A percentile compares a stretch with the other conserved stretches of the same genome.
phyloP scores from a whole-genome alignment of 2,797 vertebrate species.

The Anabas testudineus region DNA sequence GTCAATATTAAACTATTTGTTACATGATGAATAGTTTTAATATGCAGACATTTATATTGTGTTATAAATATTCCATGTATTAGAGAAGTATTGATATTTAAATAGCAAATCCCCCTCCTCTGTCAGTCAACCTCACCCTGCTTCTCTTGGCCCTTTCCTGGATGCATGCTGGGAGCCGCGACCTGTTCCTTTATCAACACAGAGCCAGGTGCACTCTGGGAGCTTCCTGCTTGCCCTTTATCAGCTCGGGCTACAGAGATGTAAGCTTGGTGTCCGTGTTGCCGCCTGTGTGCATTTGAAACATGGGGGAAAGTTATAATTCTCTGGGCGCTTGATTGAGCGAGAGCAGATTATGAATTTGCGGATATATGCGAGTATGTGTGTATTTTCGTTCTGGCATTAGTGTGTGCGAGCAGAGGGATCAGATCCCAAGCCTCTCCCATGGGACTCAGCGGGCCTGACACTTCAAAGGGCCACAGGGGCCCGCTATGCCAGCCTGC shows the following conservation, averaged over 20 bases:
- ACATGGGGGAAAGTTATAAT: slow-evolving; percentile 48
- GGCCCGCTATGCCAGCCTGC: slow-evolving; percentile 62
- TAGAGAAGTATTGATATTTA: not conserved
- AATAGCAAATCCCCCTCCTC: not conserved
- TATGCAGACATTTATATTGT: not conserved
- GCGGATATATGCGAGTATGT: slow-evolving; percentile 42
- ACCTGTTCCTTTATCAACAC: slow-evolving; percentile 84
- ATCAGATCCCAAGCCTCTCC: slow-evolving; percentile 74
- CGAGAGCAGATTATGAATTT: slow-evolving; percentile 43
- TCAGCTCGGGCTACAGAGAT: slow-evolving; percentile 66
- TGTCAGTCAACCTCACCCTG: slow-evolving; percentile 48
- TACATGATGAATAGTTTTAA: not conserved
- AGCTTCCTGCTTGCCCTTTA: slow-evolving; percentile 82
- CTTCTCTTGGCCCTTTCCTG: slow-evolving; percentile 56
- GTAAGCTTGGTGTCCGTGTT: slow-evolving; percentile 37
- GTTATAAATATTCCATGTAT: not conserved
- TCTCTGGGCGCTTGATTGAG: slow-evolving; percentile 50
- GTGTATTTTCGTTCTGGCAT: slow-evolving; percentile 56
- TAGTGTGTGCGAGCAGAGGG: slow-evolving; percentile 57
- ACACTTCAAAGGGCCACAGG: slow-evolving; percentile 80
- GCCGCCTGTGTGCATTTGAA: slow-evolving; percentile 35
- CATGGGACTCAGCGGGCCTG: slow-evolving; percentile 66
- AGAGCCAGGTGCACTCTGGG: slow-evolving; percentile 84
- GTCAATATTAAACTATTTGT: not conserved
- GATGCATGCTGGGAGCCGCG: slow-evolving; percentile 70